Base-by-base conservation (phyloP, 2,888 invertebrate genomes). In the Nomada hirtipes region DNA sequence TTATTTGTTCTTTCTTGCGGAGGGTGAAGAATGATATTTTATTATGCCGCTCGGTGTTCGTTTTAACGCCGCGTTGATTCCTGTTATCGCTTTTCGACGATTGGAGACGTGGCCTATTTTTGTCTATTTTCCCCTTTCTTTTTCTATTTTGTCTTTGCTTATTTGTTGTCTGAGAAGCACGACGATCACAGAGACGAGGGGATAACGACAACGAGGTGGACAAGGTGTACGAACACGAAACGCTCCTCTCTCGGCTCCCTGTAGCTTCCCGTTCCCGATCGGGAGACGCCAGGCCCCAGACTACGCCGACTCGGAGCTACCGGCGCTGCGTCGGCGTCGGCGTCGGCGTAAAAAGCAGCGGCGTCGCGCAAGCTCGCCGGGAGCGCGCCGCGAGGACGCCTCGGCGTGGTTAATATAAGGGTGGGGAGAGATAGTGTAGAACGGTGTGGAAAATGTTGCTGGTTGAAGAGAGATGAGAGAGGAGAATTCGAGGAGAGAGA, bases 231-330 rank as follows among this genome's bases (percentile, higher is more conserved):
- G 70, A 15, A 60, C 53, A n/a, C 81, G 80, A 77, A 52, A 36
- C 69, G 63, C n/a, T 73, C 59, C 72, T 65, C 61, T 77, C 72
- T 79, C 65, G 74, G 75, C 73, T 86, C 86, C 90, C 78, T 68
- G 63, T 69, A 71, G 73, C 71, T 86, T 73, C 76, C 81, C 84
- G 88, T 87, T 87, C 90, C 91, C 91, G 90, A 88, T 89, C 90
- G 91, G 89, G 90, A 91, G 91, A 91, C 91, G 88, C 87, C 90
- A 89, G 89, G 85, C 82, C 87, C 89, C 91, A 89, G 91, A 92
- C 92, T 93, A 92, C 92, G 91, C 91, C 92, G 92, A 92, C 91
- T 90, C 92, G 86, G 87, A 87, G 83, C 82, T 78, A 79, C 86
- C 80, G 86, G 79, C 84, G 86, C 85, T 88, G 90, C 89, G 88